Evolutionary conservation across 2,888 invertebrate genomes (phyloP).

Genomic region (Eudasyphora cyanicolor): DNA sequence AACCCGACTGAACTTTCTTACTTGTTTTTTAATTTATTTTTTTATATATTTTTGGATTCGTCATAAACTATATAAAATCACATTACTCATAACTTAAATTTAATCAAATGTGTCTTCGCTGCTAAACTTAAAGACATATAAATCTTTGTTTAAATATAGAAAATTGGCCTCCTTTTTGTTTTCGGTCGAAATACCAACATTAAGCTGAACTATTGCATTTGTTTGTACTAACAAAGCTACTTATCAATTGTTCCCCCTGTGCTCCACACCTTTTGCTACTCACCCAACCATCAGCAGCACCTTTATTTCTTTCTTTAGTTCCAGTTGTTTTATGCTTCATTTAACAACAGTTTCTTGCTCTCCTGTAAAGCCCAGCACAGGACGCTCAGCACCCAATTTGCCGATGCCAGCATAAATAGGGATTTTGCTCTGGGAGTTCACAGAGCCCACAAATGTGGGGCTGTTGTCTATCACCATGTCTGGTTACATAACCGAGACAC

Average conservation of each 20-base stretch:
- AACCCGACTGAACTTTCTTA: too few species aligned
- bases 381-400: background rate
- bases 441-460: slow-evolving; percentile 46
- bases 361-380: background rate
- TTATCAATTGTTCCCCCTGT: slow-evolving; percentile 23
- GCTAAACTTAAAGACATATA: too few species aligned
- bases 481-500: slow-evolving; percentile 30
- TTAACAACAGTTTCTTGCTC: slow-evolving; percentile 39
- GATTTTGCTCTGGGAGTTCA: slow-evolving; percentile 9
- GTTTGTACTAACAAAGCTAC: slow-evolving; percentile 33
- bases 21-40: too few species aligned
- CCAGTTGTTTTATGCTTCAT: slow-evolving; percentile 56
- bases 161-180: background rate
- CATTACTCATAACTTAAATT: too few species aligned
- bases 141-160: background rate
- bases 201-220: background rate
- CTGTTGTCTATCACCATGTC: slow-evolving; percentile 41
- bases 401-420: slow-evolving; percentile 52
- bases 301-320: slow-evolving; percentile 30
- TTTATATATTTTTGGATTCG: too few species aligned
- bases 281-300: background rate
- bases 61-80: too few species aligned
- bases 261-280: too few species aligned
- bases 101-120: too few species aligned
- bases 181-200: background rate